Evolutionary conservation across 30 jellyfish, hydroid and myxozoan species (phyloP), one percentile per base, ranked within the genome.

Genomic region (Nemopilema nomurai): DNA sequence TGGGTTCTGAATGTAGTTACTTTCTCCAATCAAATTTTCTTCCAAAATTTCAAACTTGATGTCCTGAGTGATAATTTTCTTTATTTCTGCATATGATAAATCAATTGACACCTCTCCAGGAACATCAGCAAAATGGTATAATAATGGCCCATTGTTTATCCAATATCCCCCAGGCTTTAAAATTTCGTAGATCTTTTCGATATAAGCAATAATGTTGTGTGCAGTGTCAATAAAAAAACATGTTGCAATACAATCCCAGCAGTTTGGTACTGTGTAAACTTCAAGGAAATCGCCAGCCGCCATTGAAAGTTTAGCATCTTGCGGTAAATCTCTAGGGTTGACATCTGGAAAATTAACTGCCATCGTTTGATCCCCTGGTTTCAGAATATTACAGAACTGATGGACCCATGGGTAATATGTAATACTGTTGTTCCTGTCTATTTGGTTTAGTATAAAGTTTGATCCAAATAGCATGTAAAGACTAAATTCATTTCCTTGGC

Each of bases 241-340:
- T 29, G 97, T 96, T 31, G 80, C 91, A 0, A 92, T 71, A 76
- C 97, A 83, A 68, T 92, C 96, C 97, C 96, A 88, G 26, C 69
- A 23, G 62, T 79, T 64, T 1, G 51, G 29, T n/a, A 70, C 83
- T 8, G 82, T 86, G 88, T 91, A 96, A 32, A 91, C 96, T 67
- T 92, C 97, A 27, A 96, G 87, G 66, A 96, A 96, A 84, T 96
- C 98, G 28, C 99, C 99, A 49, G 98, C 99, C 0, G 96, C 96
- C 97, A 96, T 87, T 30, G 99, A 91, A 23, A 91, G 82, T 49
- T 86, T 83, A 1, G 90, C 71, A 65, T 89, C 85, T 0, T 71
- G 50, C 7, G 90, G 90, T 22, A 89, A 73, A 18, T 78, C 90
- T 28, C 89, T 62, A 0, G 99, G 98, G 22, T 83, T 80, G 24